Evolutionary conservation across 2,888 invertebrate genomes (phyloP).

Genomic region (Agrotis puta): DNA sequence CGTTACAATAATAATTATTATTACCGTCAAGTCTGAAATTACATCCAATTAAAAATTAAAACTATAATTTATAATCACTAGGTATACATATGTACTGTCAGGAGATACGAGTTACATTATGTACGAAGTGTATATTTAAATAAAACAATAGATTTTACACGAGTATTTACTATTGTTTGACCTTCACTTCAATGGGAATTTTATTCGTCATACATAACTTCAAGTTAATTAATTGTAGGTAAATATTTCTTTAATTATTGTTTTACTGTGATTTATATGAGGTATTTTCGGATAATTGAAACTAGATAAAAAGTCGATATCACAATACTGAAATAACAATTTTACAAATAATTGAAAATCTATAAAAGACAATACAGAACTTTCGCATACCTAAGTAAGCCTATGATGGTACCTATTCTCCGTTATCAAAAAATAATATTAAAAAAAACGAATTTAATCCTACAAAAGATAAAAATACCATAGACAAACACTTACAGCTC

Average conservation of each 20-base stretch:
- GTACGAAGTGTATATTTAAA: background rate
- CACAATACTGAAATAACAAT: too few species aligned
- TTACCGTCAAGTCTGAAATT: conserved; percentile 11
- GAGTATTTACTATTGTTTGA: conserved; percentile 6
- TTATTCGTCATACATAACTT: conserved; percentile 11
- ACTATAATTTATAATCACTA: conserved; percentile 10
- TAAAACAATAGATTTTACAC: conserved; percentile 31
- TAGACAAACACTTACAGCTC: background rate
- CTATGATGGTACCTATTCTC: too few species aligned
- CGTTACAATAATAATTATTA: background rate
- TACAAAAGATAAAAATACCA: too few species aligned
- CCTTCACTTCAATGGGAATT: conserved; percentile 37
- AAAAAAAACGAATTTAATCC: too few species aligned
- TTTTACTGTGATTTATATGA: background rate
- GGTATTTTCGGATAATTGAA: too few species aligned
- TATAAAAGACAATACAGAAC: too few species aligned
- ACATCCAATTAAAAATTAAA: conserved; percentile 26
- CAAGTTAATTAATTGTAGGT: conserved; percentile 17
- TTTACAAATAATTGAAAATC: too few species aligned
- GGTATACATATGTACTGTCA: conserved; percentile 11
- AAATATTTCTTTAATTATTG: conserved; percentile 7
- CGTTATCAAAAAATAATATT: too few species aligned
- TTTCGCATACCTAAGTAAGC: too few species aligned
- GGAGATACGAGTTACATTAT: background rate
- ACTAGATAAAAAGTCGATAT: too few species aligned